Base-by-base conservation (phyloP, 1,140 invertebrate species). In the Matsumurasca onukii region DNA sequence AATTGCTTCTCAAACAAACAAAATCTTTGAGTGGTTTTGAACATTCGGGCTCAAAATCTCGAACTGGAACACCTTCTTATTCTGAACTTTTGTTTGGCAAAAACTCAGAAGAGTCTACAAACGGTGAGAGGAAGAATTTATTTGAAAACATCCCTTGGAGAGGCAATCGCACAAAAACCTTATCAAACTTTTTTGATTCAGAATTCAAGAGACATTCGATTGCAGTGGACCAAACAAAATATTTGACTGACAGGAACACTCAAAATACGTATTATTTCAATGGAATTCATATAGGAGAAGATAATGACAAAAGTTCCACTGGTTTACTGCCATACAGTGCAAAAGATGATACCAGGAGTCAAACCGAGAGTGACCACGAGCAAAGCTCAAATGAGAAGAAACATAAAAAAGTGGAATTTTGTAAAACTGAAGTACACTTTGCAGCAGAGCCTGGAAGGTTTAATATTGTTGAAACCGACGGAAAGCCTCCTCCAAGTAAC, bases 361-460 rank as follows among this genome's bases (percentile, higher is more conserved):
- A 20, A 20, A 45, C 55, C 13, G 67, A 68, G 5, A 59, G 52
- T 49, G 67, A 70, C 48, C 31, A 31, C 52, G 31, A 67, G 59
- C 31, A 55, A 5, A 73, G 69, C 31, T 71, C 75, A 27, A 71
- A 71, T 52, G 75, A 69, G 67, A 79, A 81, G 70, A 86, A 81
- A 80, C 77, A 82, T 17, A 93, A 92, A 77, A 90, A 86, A 79
- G 91, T 93, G 0, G 91, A 89, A 73, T 93, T 93, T 77, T 91
- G 90, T 76, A 92, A 92, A 81, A 93, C 91, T 0, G 91, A 93
- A 80, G 86, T 93, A 22, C 91, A 93, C 77, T 92, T 93, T 78
- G 89, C 90, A 0, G 88, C 89, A n/a, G 91, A 92, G 75, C 88
- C 89, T 0, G 91, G 91, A 0, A 86, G 86, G 73, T 89, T 93